Base-by-base conservation (phyloP, 2,888 invertebrate genomes). In the Dolichomitus sp. region DNA sequence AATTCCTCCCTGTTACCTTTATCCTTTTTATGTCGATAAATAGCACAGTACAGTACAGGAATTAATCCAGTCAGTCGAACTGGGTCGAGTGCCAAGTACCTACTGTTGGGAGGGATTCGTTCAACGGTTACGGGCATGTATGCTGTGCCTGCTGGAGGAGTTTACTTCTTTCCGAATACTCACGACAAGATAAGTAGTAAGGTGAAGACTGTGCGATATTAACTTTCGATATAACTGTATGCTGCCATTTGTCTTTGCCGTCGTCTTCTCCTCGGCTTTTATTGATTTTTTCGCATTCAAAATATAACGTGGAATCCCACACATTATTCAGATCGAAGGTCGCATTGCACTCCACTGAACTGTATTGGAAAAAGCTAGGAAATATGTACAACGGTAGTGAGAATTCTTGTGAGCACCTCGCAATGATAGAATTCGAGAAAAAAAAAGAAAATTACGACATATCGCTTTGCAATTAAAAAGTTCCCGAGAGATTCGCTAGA, bases 61-160 rank as follows among this genome's bases (percentile, higher is more conserved):
- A 57, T 75, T 57, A 75, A 75, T 65, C 45, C 33, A 65, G 52
- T 65, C 65, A 45, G 66, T 63, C 40, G 37, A 72, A 63, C 50
- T 33, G 14, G 66, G 17, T 66, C 75, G 66, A 66, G 45, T 57
- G n/a, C 23, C 54, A n/a, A 30, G 23, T 14, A 17, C 48, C 23
- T 23, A 23, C 23, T 30, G 27, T 45, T 4, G 27, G 40, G 4
- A 19, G 61, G 19, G 40, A 9, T 40, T 17, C 40, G 61, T 19
- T 17, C 19, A 40, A 61, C 19, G 17, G 37, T 61, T 40, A 19
- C 19, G 40, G 40, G 17, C 9, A 7, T 52, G 17, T 50, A 33
- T 30, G 27, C 14, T 30, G 19, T 54, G 9, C 17, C 17, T 17
- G 68, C 61, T 40, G 48, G 14, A 52, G 37, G 2, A 30, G 9